phyloP scores from a whole-genome alignment of 2,888 invertebrate species.

The Nomada flava region DNA sequence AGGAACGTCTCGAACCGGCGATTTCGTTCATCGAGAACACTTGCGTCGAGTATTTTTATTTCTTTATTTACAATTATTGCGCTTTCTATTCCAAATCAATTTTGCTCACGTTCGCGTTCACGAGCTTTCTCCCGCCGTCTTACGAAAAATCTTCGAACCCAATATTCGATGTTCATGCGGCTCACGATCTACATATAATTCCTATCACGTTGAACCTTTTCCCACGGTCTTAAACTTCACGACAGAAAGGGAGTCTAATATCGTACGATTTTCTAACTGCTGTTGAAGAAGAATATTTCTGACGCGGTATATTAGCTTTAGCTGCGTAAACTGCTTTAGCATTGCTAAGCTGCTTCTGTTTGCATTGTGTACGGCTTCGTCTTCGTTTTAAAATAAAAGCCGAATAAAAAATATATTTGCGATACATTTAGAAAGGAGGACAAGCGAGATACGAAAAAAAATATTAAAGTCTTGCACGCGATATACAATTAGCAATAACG shows the following conservation, averaged over 20 bases:
- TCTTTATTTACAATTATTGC: background rate
- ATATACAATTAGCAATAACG: too few species aligned
- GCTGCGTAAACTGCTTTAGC: too few species aligned
- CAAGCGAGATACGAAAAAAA: too few species aligned
- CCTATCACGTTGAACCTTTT: constrained; percentile 29
- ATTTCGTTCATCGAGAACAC: background rate
- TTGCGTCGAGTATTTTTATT: background rate
- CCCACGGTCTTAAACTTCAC: background rate
- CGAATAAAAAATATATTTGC: too few species aligned
- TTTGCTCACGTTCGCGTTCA: constrained; percentile 37
- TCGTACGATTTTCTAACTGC: background rate
- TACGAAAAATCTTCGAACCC: constrained; percentile 18
- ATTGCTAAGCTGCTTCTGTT: too few species aligned
- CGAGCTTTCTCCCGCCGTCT: constrained; percentile 47
- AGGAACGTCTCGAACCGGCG: background rate
- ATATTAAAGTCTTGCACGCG: too few species aligned
- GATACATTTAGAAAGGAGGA: too few species aligned
- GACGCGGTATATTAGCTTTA: too few species aligned
- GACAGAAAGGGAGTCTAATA: background rate
- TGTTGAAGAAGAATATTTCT: too few species aligned
- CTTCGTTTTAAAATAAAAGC: too few species aligned
- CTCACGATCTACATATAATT: constrained; percentile 30
- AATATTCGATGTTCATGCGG: constrained; percentile 33
- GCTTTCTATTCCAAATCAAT: constrained; percentile 17
- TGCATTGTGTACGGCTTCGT: too few species aligned